A percentile compares a stretch with the other conserved stretches of the same genome.
Evolutionary conservation across 1,140 invertebrate genomes (phyloP).

Genomic region (Bathynomus jamesi): DNA sequence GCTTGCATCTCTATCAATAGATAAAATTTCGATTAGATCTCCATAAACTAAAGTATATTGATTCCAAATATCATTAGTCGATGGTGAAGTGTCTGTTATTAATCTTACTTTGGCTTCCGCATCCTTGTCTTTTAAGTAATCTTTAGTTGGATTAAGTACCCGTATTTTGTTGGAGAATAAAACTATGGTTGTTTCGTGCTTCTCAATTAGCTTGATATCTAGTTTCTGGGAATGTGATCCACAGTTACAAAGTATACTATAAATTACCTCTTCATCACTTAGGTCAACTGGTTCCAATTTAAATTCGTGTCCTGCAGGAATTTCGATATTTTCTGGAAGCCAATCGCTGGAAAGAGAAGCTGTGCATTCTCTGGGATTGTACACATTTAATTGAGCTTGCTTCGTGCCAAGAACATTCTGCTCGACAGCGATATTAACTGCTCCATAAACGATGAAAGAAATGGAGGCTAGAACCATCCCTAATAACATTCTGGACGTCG

Average conservation of each 20-base stretch:
- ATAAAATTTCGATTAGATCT: constrained; percentile 10
- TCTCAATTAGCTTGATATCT: constrained; percentile 7
- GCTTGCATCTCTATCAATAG: not conserved
- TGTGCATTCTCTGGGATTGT: constrained; percentile 11
- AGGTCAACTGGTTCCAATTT: not conserved
- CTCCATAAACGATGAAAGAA: constrained; percentile 54
- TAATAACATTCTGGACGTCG: constrained; percentile 63
- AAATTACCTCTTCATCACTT: constrained; percentile 1
- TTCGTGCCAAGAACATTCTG: constrained; percentile 5
- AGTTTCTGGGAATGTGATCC: not conserved
- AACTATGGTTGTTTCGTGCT: constrained; percentile 17
- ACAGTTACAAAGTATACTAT: not conserved
- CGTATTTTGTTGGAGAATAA: constrained; percentile 3
- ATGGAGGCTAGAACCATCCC: constrained; percentile 74
- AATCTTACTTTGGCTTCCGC: constrained; percentile 29
- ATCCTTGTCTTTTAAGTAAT: constrained; percentile 31
- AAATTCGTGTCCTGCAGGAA: not conserved
- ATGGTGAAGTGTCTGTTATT: not conserved
- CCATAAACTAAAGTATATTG: constrained; percentile 24
- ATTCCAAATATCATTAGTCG: not conserved
- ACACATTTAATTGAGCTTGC: constrained; percentile 14
- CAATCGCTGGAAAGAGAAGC: not conserved
- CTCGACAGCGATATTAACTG: constrained; percentile 12
- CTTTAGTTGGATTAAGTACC: constrained; percentile 16
- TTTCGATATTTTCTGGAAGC: not conserved